Base-by-base conservation (phyloP, 2,113 vertebrate genomes). In the Numida meleagris region DNA sequence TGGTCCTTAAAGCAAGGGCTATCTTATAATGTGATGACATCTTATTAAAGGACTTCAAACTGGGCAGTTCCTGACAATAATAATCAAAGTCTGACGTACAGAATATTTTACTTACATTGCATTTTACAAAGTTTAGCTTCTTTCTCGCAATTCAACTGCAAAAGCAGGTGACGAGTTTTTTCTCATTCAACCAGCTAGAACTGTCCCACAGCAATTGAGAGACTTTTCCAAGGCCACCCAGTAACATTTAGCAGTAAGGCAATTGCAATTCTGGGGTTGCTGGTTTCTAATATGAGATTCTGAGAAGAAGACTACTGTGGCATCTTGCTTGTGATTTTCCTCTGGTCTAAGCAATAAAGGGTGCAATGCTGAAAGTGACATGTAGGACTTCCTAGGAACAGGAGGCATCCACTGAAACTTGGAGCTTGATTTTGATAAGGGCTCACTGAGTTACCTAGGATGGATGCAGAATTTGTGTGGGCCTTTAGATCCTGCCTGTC, bases 61-160 rank as follows among this genome's bases (percentile, higher is more conserved):
- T 40, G 51, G 58, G 34, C 7, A 2, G 42, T 67, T 72, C 48
- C 53, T 72, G 51, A 14, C 7, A 4, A 3, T 9, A 27, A 8
- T 34, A 38, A 40, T 25, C 55, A 6, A 34, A 9, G 11, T n/a
- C 14, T 65, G 68, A 13, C 7, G 4, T 15, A 6, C 51, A 25
- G 57, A 6, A 0, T 24, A 11, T 88, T 72, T 63, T 55, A 23
- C 48, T 40, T 0, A 0, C 19, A 12, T 23, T 38, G 43, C 34
- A 5, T 42, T 68, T 73, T 68, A 58, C 55, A 62, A 45, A 3
- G 45, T 61, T 11, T 3, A 45, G 18, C 18, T 24, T 34, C n/a
- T 29, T 25, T 81, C 66, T 31, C 42, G 11, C 63, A 38, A 4
- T 19, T 42, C 61, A 48, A 16, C 73, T 45, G 33, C 48, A 59